A percentile compares a stretch with the other conserved stretches of the same genome.
Conservation (phyloP, 1,140 invertebrate species). For the Melitaea cinxia region DNA sequence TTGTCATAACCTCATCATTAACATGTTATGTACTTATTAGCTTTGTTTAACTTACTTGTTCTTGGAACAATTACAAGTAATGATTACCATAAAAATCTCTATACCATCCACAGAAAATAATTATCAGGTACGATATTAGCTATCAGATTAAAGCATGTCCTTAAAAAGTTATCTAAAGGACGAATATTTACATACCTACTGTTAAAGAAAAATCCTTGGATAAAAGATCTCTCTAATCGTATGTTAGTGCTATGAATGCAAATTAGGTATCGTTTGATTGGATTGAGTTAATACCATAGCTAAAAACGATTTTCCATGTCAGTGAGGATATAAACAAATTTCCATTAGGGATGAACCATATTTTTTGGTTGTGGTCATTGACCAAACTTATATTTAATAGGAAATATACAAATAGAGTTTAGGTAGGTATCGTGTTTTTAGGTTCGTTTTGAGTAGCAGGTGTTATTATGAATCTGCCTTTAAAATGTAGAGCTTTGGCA, state of each 20-base stretch:
- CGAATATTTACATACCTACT: neutral
- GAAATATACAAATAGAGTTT: too few species aligned
- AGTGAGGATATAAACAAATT: too few species aligned
- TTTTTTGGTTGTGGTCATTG: too few species aligned
- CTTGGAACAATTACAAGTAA: neutral
- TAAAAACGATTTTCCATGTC: too few species aligned
- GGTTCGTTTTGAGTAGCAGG: too few species aligned
- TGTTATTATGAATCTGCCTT: too few species aligned
- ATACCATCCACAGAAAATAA: neutral
- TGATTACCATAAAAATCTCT: neutral
- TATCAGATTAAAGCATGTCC: conserved; percentile 5
- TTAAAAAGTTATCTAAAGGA: conserved; percentile 7
- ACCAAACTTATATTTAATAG: too few species aligned
- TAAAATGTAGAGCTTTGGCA: too few species aligned
- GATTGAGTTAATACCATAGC: too few species aligned
- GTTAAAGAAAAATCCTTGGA: neutral
- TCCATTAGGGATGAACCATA: too few species aligned
- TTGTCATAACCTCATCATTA: neutral
- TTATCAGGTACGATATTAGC: neutral
- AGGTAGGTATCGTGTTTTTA: too few species aligned
- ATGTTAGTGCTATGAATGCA: neutral
- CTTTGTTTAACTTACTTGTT: neutral
- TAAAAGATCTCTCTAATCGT: neutral
- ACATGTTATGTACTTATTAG: neutral
- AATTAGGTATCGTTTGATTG: too few species aligned